Evolutionary conservation across 2,888 invertebrate genomes (phyloP).

Genomic region (Polydrusus cervinus): DNA sequence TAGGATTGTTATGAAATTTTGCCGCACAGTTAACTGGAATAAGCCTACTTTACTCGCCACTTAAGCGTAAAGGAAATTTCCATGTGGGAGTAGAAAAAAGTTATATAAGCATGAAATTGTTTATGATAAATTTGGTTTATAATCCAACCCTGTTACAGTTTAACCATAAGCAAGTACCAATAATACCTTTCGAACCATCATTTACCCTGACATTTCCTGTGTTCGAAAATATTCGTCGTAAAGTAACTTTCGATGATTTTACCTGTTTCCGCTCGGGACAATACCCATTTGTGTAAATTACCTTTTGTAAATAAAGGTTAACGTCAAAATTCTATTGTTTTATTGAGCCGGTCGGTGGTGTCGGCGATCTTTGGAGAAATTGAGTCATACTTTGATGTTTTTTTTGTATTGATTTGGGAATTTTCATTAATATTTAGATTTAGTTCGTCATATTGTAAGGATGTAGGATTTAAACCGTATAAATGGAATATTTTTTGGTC

Average conservation of each 20-base stretch:
- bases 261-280: conserved; percentile 49
- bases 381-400: conserved; percentile 34
- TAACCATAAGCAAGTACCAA: conserved; percentile 37
- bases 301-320: conserved; percentile 52
- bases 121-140: no score
- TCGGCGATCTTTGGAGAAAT: conserved; percentile 40
- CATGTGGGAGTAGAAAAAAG: no score
- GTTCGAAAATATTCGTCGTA: conserved; percentile 34
- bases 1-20: no score
- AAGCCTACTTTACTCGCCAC: no score
- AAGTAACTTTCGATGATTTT: conserved; percentile 43
- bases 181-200: conserved; percentile 33
- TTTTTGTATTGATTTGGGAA: not conserved
- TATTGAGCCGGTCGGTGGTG: conserved; percentile 38
- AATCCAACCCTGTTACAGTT: conserved; percentile 26
- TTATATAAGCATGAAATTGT: no score
- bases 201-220: conserved; percentile 51
- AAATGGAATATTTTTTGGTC: no score
- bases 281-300: conserved; percentile 41
- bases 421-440: not conserved
- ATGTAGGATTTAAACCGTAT: no score
- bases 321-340: conserved; percentile 45
- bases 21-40: no score
- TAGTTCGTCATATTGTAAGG: no score
- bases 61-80: no score